phyloP scores from a whole-genome alignment of 2,113 vertebrate species.

The Rhabdornis inornatus region DNA sequence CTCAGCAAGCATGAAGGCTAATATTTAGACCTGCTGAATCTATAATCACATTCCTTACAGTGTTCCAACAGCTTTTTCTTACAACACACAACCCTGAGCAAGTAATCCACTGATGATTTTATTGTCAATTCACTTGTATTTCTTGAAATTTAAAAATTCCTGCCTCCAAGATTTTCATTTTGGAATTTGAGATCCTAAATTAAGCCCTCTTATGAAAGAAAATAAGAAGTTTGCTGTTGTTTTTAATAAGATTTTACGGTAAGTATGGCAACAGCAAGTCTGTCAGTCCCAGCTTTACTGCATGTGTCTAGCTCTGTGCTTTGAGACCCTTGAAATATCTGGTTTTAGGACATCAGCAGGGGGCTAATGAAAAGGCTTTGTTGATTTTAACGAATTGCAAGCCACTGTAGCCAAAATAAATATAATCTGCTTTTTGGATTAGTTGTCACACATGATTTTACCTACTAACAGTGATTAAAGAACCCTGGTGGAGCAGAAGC shows the following conservation, averaged over 20 bases:
- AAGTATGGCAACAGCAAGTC: slow-evolving; percentile 60
- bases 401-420: slow-evolving; percentile 96
- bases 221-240: slow-evolving; percentile 47
- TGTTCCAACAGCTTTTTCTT: not conserved
- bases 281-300: slow-evolving; percentile 72
- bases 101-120: not conserved
- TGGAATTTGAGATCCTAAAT: slow-evolving; percentile 64
- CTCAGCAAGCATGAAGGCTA: slow-evolving; percentile 30
- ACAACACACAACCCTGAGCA: not conserved
- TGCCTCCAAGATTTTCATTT: slow-evolving; percentile 43
- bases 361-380: slow-evolving; percentile 97
- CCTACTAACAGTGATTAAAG: slow-evolving; percentile 87
- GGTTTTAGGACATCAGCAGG: slow-evolving; percentile 93
- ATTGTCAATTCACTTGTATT: slow-evolving; percentile 12
- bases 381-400: slow-evolving; percentile 97
- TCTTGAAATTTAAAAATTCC: slow-evolving; percentile 29
- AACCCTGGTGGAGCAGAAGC: slow-evolving; percentile 78
- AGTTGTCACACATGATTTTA: slow-evolving; percentile 91
- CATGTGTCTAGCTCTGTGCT: slow-evolving; percentile 71
- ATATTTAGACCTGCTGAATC: slow-evolving; percentile 31
- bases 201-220: slow-evolving; percentile 62
- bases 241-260: slow-evolving; percentile 72
- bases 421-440: slow-evolving; percentile 98
- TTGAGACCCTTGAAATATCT: slow-evolving; percentile 84
- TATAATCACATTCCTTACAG: not conserved